Percentiles rank a stretch among this genome's conserved stretches.
phyloP scores from a whole-genome alignment of 1,140 invertebrate genomes.

The Lucilia cuprina region DNA sequence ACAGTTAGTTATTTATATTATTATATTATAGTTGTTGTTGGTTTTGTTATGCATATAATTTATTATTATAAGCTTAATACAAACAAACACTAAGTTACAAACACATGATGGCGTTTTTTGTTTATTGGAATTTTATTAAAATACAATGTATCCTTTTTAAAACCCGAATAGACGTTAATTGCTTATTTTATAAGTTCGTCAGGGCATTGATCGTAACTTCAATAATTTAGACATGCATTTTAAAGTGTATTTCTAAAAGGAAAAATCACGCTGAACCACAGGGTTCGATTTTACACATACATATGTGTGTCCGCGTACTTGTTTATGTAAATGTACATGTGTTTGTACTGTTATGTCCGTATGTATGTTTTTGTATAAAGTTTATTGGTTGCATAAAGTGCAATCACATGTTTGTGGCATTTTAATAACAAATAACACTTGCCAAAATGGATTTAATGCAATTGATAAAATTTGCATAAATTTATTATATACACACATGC shows the following conservation, averaged over 20 bases:
- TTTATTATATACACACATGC: background rate
- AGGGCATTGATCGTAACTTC: no score
- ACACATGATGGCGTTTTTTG: background rate
- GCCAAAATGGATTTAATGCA: background rate
- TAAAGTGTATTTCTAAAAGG: no score
- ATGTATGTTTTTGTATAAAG: background rate
- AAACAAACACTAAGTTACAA: background rate
- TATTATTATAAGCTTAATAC: background rate
- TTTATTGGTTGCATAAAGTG: background rate
- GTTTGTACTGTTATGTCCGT: background rate
- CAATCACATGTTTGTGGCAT: conserved; percentile 11
- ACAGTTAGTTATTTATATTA: background rate
- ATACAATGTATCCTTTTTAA: no score
- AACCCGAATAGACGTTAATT: no score
- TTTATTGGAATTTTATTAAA: background rate
- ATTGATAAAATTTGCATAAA: background rate
- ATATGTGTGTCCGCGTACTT: background rate
- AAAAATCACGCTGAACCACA: no score
- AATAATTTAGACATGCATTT: no score
- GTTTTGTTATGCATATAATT: background rate
- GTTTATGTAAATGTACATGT: background rate
- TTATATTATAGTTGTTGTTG: background rate
- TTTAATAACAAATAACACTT: conserved; percentile 17
- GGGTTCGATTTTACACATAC: background rate
- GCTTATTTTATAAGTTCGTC: no score